These are phyloP conservation scores for Heterodera schachtii DNA, from an alignment of 1,140 invertebrate genomes.

Conservation along the genomic window DNA sequence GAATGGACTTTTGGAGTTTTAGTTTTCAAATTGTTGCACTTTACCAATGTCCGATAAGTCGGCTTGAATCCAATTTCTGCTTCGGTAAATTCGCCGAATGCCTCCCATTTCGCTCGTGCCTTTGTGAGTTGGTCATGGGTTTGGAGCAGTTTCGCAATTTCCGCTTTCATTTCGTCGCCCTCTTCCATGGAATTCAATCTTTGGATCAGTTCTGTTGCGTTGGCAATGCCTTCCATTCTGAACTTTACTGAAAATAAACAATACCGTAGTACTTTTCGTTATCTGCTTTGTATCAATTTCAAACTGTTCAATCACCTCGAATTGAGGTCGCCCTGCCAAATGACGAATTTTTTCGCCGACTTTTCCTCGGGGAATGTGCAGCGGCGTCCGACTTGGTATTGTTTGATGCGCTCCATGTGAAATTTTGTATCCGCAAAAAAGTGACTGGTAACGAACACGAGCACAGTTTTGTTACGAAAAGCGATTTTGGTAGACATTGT, in stretches of 20 bases:
- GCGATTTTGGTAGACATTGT: constrained; percentile 31
- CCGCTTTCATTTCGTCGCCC: constrained; percentile 18
- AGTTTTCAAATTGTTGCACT: background rate
- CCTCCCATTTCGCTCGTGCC: constrained; percentile 13
- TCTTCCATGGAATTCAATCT: constrained; percentile 22
- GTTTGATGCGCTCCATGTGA: constrained; percentile 30
- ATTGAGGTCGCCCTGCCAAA: constrained; percentile 46
- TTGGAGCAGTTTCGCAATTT: constrained; percentile 20
- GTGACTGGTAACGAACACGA: constrained; percentile 44
- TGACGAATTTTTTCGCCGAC: constrained; percentile 29
- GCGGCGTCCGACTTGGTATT: constrained; percentile 24
- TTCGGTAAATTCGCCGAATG: constrained; percentile 37
- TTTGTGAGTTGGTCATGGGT: constrained; percentile 39
- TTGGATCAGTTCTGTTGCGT: constrained; percentile 19
- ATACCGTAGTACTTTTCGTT: too few species aligned
- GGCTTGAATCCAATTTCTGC: constrained; percentile 40
- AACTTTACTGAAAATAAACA: background rate
- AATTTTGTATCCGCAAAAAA: constrained; percentile 38
- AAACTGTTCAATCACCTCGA: constrained; percentile 14
- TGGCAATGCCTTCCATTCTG: constrained; percentile 27
- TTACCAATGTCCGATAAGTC: constrained; percentile 44
- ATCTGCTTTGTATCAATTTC: too few species aligned
- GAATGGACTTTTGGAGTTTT: too few species aligned
- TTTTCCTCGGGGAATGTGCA: constrained; percentile 42
- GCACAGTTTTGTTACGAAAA: constrained; percentile 28